phyloP scores from a whole-genome alignment of 2,888 invertebrate species.

The Lepidocyrtoides sp. region DNA sequence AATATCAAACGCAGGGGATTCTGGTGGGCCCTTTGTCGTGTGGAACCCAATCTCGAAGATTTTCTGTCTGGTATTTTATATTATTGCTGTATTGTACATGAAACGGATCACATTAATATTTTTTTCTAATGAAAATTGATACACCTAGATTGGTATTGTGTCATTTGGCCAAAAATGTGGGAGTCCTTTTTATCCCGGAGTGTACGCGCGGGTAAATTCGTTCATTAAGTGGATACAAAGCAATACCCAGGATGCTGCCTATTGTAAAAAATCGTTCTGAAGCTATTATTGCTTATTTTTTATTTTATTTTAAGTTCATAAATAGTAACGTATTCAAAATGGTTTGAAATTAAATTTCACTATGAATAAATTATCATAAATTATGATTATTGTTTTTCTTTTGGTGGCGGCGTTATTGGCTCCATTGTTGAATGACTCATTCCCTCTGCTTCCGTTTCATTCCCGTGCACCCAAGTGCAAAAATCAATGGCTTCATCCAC shows the following conservation, averaged over 20 bases:
- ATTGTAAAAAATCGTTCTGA: conserved; percentile 74
- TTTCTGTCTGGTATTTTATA: conserved; percentile 48
- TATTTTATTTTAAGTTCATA: not conserved
- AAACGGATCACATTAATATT: not conserved
- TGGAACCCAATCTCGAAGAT: conserved; percentile 41
- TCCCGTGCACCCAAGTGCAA: conserved; percentile 81
- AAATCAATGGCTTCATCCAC: conserved; percentile 84
- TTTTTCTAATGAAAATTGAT: not conserved
- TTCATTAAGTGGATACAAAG: conserved; percentile 72
- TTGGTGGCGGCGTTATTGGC: not conserved
- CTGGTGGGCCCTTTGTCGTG: conserved; percentile 68
- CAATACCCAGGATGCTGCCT: conserved; percentile 65
- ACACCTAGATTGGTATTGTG: conserved; percentile 69
- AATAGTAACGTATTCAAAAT: too few relatives aligned
- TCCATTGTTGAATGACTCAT: not conserved
- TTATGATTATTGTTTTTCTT: not conserved
- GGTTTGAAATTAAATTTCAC: too few relatives aligned
- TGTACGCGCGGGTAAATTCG: conserved; percentile 56
- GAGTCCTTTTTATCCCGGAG: conserved; percentile 59
- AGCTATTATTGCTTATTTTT: not conserved
- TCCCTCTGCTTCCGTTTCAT: conserved; percentile 72
- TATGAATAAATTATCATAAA: not conserved
- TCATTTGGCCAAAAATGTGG: conserved; percentile 71
- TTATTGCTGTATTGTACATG: not conserved
- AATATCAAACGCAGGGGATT: conserved; percentile 66